Evolutionary conservation across 1,140 invertebrate genomes (phyloP), one percentile per base, ranked within the genome.

Genomic region (Panagrolaimus sp.): DNA sequence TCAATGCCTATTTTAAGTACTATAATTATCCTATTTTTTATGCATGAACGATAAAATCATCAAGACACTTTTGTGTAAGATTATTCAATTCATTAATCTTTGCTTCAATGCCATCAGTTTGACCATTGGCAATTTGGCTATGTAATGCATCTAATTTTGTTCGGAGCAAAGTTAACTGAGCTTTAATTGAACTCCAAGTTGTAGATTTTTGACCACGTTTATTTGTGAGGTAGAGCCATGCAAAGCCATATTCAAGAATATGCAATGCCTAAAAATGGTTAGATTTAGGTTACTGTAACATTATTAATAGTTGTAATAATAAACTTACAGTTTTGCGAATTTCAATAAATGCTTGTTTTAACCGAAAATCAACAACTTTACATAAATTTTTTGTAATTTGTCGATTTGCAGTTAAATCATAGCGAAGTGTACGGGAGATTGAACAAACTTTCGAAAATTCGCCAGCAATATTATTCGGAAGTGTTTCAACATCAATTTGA

Each of bases 171-270:
- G 45, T 68, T 38, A 68, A 46, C 2, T n/a, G 47, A 14, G 67
- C 46, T 46, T 68, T 68, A 24, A 43, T 38, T 21, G 48, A 14
- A 46, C 43, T 58, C 67, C 67, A 68, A 38, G 12, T 10, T 9
- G 48, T 38, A 9, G 67, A 46, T 17, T 62, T 52, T 17, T 68
- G 17, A 46, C 43, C 58, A 32, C 67, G 67, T 38, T 38, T 38
- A 38, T 38, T 38, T 2, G 15, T 68, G 43, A 63, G 21, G 67
- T 68, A 68, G 47, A 68, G 67, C 67, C 67, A 68, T n/a, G 67
- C 67, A 46, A 58, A 68, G n/a, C 67, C 67, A 32, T 46, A 68
- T 58, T 68, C 67, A 46, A 68, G 44, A 46, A 68, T 43, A 58
- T 68, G 58, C 17, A 68, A 46, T 14, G 58, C 67, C 63, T 65